A percentile compares a stretch with the other conserved stretches of the same genome.
Evolutionary conservation across 2,888 invertebrate species (phyloP).

Genomic region (Leptinotarsa rubiginosa): DNA sequence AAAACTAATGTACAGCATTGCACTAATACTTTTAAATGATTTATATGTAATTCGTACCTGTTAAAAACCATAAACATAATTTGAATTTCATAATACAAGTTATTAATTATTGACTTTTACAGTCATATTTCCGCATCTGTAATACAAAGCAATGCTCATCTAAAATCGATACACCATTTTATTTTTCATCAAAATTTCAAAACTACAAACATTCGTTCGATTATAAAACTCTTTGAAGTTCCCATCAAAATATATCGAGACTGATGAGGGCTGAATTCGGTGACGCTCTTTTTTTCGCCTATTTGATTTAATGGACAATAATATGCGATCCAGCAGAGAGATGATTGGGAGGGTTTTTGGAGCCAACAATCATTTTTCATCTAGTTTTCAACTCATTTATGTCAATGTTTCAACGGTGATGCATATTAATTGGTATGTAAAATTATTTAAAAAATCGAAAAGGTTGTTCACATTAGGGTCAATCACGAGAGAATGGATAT

Average conservation of each 20-base stretch:
- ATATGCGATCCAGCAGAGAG: neutral
- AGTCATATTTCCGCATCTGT: neutral
- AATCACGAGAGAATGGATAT: too few relatives aligned
- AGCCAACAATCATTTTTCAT: neutral
- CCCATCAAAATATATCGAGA: constrained; percentile 3
- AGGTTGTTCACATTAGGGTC: too few relatives aligned
- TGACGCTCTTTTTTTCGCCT: neutral
- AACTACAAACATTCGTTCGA: constrained; percentile 9
- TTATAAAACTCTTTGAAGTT: constrained; percentile 19
- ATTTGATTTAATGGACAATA: constrained; percentile 12
- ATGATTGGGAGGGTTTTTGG: neutral
- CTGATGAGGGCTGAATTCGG: constrained; percentile 9
- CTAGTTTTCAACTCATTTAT: neutral
- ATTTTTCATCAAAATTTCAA: constrained; percentile 7
- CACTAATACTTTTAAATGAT: too few relatives aligned
- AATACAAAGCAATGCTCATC: neutral
- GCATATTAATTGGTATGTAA: neutral
- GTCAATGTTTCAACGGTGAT: neutral
- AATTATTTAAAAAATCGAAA: neutral
- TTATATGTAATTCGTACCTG: too few relatives aligned
- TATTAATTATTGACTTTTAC: neutral
- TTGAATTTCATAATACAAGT: too few relatives aligned
- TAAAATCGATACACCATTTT: neutral
- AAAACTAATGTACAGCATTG: too few relatives aligned
- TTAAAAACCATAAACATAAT: too few relatives aligned